Base-by-base conservation (phyloP, 2,888 invertebrate species). In the Dryomyza anilis region DNA sequence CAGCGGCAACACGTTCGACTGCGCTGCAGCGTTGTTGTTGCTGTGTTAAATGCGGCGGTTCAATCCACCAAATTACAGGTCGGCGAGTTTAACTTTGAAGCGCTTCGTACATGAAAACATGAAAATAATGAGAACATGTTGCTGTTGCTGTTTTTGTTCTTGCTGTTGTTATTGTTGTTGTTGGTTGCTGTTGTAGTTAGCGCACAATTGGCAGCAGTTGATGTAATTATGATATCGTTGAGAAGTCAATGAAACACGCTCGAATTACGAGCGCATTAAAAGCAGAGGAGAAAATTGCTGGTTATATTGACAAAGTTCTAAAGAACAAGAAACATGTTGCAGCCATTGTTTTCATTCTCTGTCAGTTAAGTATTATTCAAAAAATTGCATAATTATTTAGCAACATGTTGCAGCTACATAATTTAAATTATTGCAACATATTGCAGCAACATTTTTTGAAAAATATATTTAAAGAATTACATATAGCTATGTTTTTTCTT, bases 1-100 rank as follows among this genome's bases (percentile, higher is more conserved):
- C 66, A 69, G 64, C 67, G 61, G 61, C 72, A 72, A 73, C 69
- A 71, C 19, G 58, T 25, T 33, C 36, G 39, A 25, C 52, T 43
- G 43, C 39, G 66, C n/a, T n/a, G n/a, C n/a, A n/a, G n/a, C n/a
- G n/a, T n/a, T n/a, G n/a, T n/a, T n/a, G 63, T 69, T 59, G 63
- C 63, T 65, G 66, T 64, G 71, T 62, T 66, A 69, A 71, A 68
- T 67, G 76, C 77, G 76, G 74, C 79, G 79, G 77, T 76, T 78
- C 75, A 78, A 75, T 72, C 73, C 71, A 76, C 75, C 76, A 83
- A 83, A 83, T 83, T 83, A 83, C 77, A 83, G 82, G 78, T 81
- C 83, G 83, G 83, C 78, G 74, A 69, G 72, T 80, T 82, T 81
- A 78, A 79, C 83, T 83, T 83, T 83, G 83, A 83, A 76, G 81